A percentile compares a stretch with the other conserved stretches of the same genome.
Evolutionary conservation across 2,888 invertebrate genomes (phyloP).

Genomic region (Protophormia terraenovae): DNA sequence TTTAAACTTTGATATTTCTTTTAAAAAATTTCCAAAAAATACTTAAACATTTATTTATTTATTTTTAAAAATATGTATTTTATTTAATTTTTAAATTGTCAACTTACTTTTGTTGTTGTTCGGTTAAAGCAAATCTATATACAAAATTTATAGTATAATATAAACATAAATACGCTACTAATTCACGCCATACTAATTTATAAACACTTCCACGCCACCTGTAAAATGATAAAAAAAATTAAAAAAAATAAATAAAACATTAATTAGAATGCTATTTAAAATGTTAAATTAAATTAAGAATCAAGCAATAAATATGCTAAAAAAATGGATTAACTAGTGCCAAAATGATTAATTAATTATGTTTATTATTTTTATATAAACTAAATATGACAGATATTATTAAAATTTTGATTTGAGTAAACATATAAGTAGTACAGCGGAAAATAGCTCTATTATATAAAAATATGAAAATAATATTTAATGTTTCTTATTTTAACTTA

Average conservation of each 20-base stretch:
- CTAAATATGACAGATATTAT: too few relatives aligned
- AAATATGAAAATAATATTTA: too few relatives aligned
- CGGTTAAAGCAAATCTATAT: constrained; percentile 92
- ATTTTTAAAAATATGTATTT: neutral
- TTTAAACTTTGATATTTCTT: too few relatives aligned
- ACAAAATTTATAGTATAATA: constrained; percentile 93
- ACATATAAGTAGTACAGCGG: too few relatives aligned
- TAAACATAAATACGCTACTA: constrained; percentile 91
- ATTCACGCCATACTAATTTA: constrained; percentile 96
- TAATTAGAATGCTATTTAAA: constrained; percentile 6
- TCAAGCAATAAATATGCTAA: neutral
- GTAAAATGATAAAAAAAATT: constrained; percentile 75
- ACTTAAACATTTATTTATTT: neutral
- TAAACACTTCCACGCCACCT: constrained; percentile 98
- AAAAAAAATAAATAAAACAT: constrained; percentile 33
- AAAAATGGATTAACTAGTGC: too few relatives aligned
- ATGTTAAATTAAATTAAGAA: neutral
- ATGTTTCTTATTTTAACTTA: too few relatives aligned
- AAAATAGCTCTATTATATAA: too few relatives aligned
- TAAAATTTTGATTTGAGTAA: too few relatives aligned
- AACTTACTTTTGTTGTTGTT: constrained; percentile 89
- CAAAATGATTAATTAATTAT: too few relatives aligned
- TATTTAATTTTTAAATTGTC: neutral
- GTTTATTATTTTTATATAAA: too few relatives aligned
- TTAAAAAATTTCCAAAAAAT: too few relatives aligned